Percentiles rank a stretch among this genome's conserved stretches.
phyloP scores from a whole-genome alignment of 1,140 invertebrate species.

The Drosophila nebulosa region DNA sequence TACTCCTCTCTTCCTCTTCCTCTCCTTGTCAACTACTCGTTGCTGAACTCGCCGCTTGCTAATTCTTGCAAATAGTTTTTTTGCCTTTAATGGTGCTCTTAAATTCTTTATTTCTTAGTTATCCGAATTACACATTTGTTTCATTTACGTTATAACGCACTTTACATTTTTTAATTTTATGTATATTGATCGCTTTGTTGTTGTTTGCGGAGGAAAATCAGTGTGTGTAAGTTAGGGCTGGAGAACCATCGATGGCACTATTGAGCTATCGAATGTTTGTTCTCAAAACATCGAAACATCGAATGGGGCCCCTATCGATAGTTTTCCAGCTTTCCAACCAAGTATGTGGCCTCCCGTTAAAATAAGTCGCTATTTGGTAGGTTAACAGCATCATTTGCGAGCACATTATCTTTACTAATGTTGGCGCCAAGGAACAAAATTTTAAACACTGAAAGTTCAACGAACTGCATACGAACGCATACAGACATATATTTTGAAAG shows the following conservation, averaged over 20 bases:
- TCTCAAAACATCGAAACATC: too few relatives aligned
- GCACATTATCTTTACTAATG: neutral
- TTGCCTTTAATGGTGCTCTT: neutral
- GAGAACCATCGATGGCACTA: too few relatives aligned
- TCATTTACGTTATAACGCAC: neutral
- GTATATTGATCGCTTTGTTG: neutral
- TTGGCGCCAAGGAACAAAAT: neutral
- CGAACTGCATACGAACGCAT: too few relatives aligned
- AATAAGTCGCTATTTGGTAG: too few relatives aligned
- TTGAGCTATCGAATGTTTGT: too few relatives aligned
- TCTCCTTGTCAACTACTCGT: slow-evolving; percentile 1
- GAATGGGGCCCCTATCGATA: too few relatives aligned
- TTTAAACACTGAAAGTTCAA: neutral
- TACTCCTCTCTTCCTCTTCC: slow-evolving; percentile 2
- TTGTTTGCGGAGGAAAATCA: neutral
- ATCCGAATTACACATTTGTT: neutral
- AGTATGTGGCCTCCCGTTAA: too few relatives aligned
- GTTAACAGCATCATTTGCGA: neutral
- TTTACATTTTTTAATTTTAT: neutral
- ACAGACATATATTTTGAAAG: neutral
- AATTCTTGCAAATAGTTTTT: slow-evolving; percentile 14
- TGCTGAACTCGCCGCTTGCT: slow-evolving; percentile 5
- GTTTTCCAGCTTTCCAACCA: too few relatives aligned
- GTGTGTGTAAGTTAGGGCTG: neutral
- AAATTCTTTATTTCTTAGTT: neutral